phyloP scores from a whole-genome alignment of 2,888 invertebrate species.

The Hypercompe scribonia region DNA sequence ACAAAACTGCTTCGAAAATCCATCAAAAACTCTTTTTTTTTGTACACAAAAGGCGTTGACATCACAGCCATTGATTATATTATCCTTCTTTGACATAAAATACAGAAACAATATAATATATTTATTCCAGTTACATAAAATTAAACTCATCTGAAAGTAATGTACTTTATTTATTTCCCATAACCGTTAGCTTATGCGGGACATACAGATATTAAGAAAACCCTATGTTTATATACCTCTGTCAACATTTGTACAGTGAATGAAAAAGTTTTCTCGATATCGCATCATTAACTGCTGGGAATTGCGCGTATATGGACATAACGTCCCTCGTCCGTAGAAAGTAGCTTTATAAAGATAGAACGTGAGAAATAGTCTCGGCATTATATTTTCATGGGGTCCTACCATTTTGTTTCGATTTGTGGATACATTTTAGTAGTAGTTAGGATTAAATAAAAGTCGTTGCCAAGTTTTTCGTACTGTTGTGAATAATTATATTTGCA shows the following conservation, averaged over 20 bases:
- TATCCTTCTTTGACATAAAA: neutral
- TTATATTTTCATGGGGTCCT: constrained; percentile 10
- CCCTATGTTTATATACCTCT: constrained; percentile 14
- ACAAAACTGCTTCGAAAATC: neutral
- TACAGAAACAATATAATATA: no score
- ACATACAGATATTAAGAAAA: constrained; percentile 10
- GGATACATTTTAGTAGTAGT: neutral
- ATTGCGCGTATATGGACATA: constrained; percentile 23
- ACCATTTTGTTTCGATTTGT: neutral
- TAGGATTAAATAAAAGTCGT: neutral
- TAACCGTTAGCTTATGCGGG: neutral
- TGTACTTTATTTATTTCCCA: neutral
- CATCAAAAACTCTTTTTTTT: no score
- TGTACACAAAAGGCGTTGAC: no score
- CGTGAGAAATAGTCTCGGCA: constrained; percentile 22
- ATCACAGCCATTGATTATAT: no score
- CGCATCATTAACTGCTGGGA: constrained; percentile 30
- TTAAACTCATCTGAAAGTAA: neutral
- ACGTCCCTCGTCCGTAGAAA: constrained; percentile 15
- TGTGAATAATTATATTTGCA: no score
- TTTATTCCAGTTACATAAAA: no score
- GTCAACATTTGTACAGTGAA: constrained; percentile 26
- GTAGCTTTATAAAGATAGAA: constrained; percentile 18
- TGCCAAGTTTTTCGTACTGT: neutral
- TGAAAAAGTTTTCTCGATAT: constrained; percentile 33